These are phyloP conservation scores for Champsocephalus gunnari DNA, from an alignment of 2,797 vertebrate species.

Conservation along the genomic window DNA sequence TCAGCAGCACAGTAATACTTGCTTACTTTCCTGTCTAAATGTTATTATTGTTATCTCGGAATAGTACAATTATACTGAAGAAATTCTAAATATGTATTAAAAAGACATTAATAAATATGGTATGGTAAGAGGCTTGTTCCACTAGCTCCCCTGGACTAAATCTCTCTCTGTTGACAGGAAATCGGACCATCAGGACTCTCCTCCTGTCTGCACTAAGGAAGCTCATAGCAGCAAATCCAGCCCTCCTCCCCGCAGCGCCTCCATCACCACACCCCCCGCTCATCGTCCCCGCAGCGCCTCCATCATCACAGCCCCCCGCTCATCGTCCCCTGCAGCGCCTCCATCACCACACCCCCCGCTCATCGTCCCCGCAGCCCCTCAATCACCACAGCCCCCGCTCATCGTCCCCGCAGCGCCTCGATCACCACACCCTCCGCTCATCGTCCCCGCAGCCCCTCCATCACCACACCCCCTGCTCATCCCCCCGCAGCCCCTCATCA, in stretches of 20 bases:
- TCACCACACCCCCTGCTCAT: no score
- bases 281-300: conserved; percentile 10
- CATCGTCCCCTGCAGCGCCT: no score
- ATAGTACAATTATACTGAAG: not conserved
- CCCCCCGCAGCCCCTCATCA: conserved; percentile 7
- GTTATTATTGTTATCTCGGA: not conserved
- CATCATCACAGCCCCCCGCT: no score
- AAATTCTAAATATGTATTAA: fast-evolving
- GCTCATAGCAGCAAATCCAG: not conserved
- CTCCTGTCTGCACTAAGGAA: not conserved
- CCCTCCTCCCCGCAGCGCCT: conserved; percentile 19
- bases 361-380: no score
- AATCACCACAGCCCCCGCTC: no score
- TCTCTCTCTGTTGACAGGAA: conserved; percentile 49
- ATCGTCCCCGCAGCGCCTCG: no score
- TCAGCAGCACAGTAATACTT: not conserved
- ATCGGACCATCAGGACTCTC: conserved; percentile 18
- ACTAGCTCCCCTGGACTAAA: not conserved
- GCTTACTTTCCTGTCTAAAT: not conserved
- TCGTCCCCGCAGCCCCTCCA: no score
- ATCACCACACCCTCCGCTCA: no score
- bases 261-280: conserved; percentile 16
- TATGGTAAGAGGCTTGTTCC: not conserved
- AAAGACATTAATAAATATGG: not conserved
- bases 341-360: no score